Percentiles rank a stretch among this genome's conserved stretches.
phyloP scores from a whole-genome alignment of 1,140 invertebrate species.

The Lucilia cuprina region DNA sequence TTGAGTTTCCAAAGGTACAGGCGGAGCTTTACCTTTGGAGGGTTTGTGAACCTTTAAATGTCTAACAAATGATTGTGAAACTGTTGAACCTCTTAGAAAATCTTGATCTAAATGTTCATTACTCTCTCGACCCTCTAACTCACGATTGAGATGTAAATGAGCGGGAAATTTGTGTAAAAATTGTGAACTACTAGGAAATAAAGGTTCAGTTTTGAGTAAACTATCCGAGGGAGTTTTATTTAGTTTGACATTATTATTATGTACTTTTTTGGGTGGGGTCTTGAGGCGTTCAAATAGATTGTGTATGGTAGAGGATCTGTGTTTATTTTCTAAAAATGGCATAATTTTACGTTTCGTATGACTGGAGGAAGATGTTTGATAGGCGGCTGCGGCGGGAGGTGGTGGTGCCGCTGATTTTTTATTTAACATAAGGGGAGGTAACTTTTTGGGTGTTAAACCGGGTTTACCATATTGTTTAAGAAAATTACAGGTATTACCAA shows the following conservation, averaged over 20 bases:
- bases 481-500: slow-evolving; percentile 42
- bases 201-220: slow-evolving; percentile 41
- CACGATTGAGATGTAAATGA: slow-evolving; percentile 45
- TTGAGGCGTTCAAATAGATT: slow-evolving; percentile 55
- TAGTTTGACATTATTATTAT: slow-evolving; percentile 33
- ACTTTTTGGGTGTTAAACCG: slow-evolving; percentile 52
- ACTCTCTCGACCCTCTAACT: slow-evolving; percentile 30
- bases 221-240: slow-evolving; percentile 43
- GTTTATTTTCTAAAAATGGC: slow-evolving; percentile 36
- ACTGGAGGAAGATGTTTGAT: not conserved
- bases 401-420: slow-evolving; percentile 51
- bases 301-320: slow-evolving; percentile 50
- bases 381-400: not conserved
- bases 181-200: not conserved
- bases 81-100: slow-evolving; percentile 57
- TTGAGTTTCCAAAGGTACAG: slow-evolving; percentile 44
- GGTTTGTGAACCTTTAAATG: slow-evolving; percentile 45
- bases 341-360: slow-evolving; percentile 8
- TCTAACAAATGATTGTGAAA: slow-evolving; percentile 61
- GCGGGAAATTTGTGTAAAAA: slow-evolving; percentile 47
- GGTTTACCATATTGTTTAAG: slow-evolving; percentile 40
- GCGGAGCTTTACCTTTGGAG: slow-evolving; percentile 33
- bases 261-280: slow-evolving; percentile 14
- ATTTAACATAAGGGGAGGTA: slow-evolving; percentile 13
- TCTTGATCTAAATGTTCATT: slow-evolving; percentile 38